These are phyloP conservation scores for Caenorhabditis elegans DNA, from an alignment of 1,140 invertebrate species.

Conservation along the genomic window WBcel235 BX284604.4:13550501-13551000, in stretches of 20 bases:
- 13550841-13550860: conserved; percentile 40
- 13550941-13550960: conserved; percentile 4
- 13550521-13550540: no score
- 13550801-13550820: conserved; percentile 23
- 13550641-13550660: conserved; percentile 49
- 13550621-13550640: conserved; percentile 44
- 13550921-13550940: conserved; percentile 39
- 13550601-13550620: conserved; percentile 41
- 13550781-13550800: conserved; percentile 32
- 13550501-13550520: no score
- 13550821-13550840: conserved; percentile 41
- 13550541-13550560: no score
- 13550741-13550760: conserved; percentile 36
- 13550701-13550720: background rate
- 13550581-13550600: conserved; percentile 41
- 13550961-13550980: background rate
- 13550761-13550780: conserved; percentile 19
- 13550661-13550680: conserved; percentile 50
- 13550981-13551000: background rate
- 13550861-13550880: conserved; percentile 9
- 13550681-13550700: background rate
- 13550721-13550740: conserved; percentile 44
- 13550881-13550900: background rate
- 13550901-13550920: conserved; percentile 27
- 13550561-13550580: no score